Conservation (phyloP, 2,113 vertebrate genomes). For the Blennius ocellaris region DNA sequence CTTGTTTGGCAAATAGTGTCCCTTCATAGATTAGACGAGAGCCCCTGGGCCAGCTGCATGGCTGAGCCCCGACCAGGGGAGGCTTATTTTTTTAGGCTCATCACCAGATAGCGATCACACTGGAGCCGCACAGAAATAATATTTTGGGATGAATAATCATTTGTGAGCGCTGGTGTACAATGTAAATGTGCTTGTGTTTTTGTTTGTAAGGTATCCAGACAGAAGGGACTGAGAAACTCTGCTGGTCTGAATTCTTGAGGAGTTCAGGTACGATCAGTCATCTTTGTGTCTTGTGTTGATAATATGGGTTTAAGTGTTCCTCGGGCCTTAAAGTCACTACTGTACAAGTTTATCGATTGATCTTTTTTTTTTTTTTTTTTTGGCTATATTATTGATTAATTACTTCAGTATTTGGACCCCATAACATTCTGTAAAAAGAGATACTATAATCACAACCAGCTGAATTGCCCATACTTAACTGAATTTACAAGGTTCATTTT, state of each 20-base stretch:
- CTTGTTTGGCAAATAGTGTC: slow-evolving; percentile 58
- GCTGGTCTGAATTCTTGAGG: slow-evolving; percentile 88
- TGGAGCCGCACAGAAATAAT: neutral
- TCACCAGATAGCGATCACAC: slow-evolving; percentile 35
- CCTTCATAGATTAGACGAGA: slow-evolving; percentile 52
- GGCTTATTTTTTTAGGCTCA: slow-evolving; percentile 35
- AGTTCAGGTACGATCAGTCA: slow-evolving; percentile 83
- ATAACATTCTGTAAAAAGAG: too few relatives aligned
- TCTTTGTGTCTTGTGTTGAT: too few relatives aligned
- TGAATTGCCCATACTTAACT: too few relatives aligned
- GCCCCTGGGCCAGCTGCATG: slow-evolving; percentile 29
- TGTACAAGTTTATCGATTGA: neutral
- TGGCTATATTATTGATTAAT: slow-evolving; percentile 26
- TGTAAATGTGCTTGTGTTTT: slow-evolving; percentile 1
- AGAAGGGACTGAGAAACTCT: slow-evolving; percentile 77
- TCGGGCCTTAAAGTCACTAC: too few relatives aligned
- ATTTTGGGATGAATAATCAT: slow-evolving; percentile 5
- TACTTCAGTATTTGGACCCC: neutral
- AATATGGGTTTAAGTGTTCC: too few relatives aligned
- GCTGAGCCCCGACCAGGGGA: slow-evolving; percentile 28
- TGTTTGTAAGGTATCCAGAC: slow-evolving; percentile 87
- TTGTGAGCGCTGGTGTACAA: neutral
- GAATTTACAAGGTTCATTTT: too few relatives aligned
- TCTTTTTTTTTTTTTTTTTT: slow-evolving; percentile 11
- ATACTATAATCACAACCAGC: too few relatives aligned